These are phyloP conservation scores for Sarcophaga peregrina DNA, from an alignment of 1,140 invertebrate genomes.

Conservation along the genomic window DNA sequence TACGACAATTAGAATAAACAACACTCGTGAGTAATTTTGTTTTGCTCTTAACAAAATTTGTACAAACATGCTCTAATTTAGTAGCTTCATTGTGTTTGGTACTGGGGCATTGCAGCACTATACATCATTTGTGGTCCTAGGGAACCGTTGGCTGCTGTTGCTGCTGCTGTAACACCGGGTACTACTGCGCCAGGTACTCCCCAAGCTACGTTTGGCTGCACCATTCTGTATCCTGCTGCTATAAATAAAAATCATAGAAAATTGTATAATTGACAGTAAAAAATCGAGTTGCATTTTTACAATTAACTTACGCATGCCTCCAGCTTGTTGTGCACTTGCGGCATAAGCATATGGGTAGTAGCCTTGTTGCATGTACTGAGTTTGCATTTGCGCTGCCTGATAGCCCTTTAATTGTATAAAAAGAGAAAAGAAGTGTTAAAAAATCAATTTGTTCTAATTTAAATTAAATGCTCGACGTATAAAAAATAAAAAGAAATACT, in stretches of 20 bases:
- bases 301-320: constrained; percentile 49
- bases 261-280: constrained; percentile 8
- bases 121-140: constrained; percentile 77
- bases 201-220: constrained; percentile 69
- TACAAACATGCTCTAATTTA: constrained; percentile 36
- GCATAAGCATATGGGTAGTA: constrained; percentile 69
- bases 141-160: constrained; percentile 69
- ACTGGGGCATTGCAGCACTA: constrained; percentile 81
- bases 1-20: background rate
- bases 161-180: constrained; percentile 69
- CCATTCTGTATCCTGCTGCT: constrained; percentile 67
- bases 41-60: constrained; percentile 41
- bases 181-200: constrained; percentile 70
- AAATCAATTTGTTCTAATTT: constrained; percentile 36
- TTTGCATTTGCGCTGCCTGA: constrained; percentile 70
- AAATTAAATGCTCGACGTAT: background rate
- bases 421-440: constrained; percentile 37
- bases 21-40: constrained; percentile 32
- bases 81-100: constrained; percentile 76
- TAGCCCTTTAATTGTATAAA: constrained; percentile 55
- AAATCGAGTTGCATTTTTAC: background rate
- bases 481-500: no score
- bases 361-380: constrained; percentile 76
- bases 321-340: constrained; percentile 64
- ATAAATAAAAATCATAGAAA: constrained; percentile 35